Base-by-base conservation (phyloP, 2,113 vertebrate species). In the Amphilophus citrinellus region DNA sequence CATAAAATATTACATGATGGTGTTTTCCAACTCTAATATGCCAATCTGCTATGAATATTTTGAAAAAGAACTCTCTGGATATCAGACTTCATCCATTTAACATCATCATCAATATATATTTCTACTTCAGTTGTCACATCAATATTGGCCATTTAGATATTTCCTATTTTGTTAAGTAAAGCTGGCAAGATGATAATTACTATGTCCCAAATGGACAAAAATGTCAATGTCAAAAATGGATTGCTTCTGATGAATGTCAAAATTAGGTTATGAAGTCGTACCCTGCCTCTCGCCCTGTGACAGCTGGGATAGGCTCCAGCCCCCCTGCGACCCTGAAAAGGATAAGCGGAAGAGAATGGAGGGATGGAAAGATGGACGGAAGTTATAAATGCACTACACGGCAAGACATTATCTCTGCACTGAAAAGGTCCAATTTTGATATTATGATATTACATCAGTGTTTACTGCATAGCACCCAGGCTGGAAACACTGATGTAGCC, bases 161-260 rank as follows among this genome's bases (percentile, higher is more conserved):
- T 44, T 9, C 10, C 62, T 27, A 24, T 42, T 61, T 71, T 77
- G 47, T 68, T 61, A 50, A 76, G 59, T 60, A 44, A 17, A 14
- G 42, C 60, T 82, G 27, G 32, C 77, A 65, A 39, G 47, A 18
- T 79, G 35, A 30, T 73, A 35, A 89, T 87, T 82, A 76, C 50
- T 58, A 6, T 47, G 61, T 68, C 35, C 22, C 14, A 66, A 22
- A 39, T 39, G 37, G 8, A 39, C 37, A 37, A 37, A 37, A 37
- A 37, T 9, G 8, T 37, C 37, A 37, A 17, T 35, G 60, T 85
- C 24, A 60, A 42, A 30, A 80, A 73, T 61, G 10, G n/a, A 50
- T 89, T 39, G 35, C 10, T 22, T 80, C 17, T 20, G 11, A 9
- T 47, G 10, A 63, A 58, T 35, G 20, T 3, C 47, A 58, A 58